Conservation (phyloP, 2,113 vertebrate species). For the Paracyprichromis sp. region DNA sequence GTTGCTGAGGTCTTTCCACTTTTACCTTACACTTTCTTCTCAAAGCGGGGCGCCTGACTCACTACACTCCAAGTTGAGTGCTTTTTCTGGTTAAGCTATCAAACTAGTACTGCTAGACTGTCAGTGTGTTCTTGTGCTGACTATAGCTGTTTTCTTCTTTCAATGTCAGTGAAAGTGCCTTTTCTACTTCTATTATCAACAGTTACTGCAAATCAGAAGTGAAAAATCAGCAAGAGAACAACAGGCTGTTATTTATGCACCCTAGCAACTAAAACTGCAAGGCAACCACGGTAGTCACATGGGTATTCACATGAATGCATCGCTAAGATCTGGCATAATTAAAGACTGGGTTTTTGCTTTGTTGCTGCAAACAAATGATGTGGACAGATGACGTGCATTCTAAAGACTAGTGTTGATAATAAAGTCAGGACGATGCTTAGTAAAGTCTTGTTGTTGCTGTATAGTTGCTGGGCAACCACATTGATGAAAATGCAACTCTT, state of each 20-base stretch:
- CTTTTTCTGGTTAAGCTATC: neutral
- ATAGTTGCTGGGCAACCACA: neutral
- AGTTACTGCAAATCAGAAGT: neutral
- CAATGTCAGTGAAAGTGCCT: neutral
- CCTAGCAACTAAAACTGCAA: neutral
- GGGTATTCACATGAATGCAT: neutral
- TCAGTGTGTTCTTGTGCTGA: neutral
- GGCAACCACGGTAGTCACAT: neutral
- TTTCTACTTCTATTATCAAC: neutral
- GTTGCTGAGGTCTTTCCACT: neutral
- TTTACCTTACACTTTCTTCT: neutral
- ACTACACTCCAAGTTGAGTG: neutral
- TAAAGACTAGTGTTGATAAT: neutral
- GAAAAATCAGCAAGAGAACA: neutral
- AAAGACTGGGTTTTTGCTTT: neutral
- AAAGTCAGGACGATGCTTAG: neutral
- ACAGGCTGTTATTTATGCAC: neutral
- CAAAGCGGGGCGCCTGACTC: neutral
- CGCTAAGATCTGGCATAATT: neutral
- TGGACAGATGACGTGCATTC: neutral
- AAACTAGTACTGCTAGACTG: neutral
- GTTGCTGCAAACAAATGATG: neutral
- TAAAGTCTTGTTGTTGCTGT: neutral
- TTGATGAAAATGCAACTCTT: neutral
- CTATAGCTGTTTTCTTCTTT: neutral